Evolutionary conservation across 2,888 invertebrate species (phyloP).

Genomic region (Scrobipalpa atriplicella): DNA sequence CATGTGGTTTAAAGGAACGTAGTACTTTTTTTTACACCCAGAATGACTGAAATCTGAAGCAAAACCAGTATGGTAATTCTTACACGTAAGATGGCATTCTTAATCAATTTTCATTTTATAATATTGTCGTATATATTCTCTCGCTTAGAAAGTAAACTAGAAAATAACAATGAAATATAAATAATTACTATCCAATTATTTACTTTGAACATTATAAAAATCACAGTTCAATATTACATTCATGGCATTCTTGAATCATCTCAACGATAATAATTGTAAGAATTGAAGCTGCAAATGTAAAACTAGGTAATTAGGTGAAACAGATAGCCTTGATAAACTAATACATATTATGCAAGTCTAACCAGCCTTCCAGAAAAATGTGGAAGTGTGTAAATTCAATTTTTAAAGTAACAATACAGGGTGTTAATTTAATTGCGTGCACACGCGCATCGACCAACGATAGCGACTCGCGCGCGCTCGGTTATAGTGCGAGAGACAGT

Average conservation of each 20-base stretch:
- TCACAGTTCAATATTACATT: conserved; percentile 79
- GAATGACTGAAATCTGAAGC: background rate
- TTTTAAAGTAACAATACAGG: too few relatives aligned
- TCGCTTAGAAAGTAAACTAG: background rate
- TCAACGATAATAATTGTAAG: conserved; percentile 46
- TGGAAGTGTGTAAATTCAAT: background rate
- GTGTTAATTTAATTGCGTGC: too few relatives aligned
- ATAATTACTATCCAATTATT: conserved; percentile 52
- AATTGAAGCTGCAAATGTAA: conserved; percentile 51
- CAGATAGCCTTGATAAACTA: conserved; percentile 17
- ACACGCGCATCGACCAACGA: too few relatives aligned
- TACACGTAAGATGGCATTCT: background rate
- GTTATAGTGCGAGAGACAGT: too few relatives aligned
- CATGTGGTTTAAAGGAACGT: too few relatives aligned
- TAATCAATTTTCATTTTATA: background rate
- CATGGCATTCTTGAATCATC: conserved; percentile 66
- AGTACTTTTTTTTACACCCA: background rate
- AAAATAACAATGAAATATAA: background rate
- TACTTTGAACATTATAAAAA: conserved; percentile 74
- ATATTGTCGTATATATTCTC: background rate
- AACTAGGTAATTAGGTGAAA: conserved; percentile 56
- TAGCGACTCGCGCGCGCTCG: too few relatives aligned
- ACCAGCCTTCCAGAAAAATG: background rate
- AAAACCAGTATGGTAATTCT: background rate
- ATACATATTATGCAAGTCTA: background rate